phyloP scores from a whole-genome alignment of 2,797 vertebrate species.

The Parambassis ranga region DNA sequence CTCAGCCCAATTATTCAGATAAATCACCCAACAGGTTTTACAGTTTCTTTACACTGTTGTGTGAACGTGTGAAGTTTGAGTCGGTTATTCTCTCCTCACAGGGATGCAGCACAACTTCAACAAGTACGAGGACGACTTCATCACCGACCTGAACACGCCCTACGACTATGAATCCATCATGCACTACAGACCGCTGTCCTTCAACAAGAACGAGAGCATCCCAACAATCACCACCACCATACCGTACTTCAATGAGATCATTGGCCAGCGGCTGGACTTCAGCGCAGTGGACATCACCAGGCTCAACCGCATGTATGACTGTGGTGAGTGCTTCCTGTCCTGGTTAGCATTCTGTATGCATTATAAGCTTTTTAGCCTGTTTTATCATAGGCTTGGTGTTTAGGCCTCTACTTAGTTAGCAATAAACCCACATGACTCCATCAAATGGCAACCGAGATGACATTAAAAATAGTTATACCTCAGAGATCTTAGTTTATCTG shows the following conservation, averaged over 20 bases:
- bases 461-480: no score
- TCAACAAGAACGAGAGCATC: slow-evolving; percentile 83
- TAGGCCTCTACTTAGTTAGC: no score
- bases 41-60: background rate
- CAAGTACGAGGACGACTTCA: slow-evolving; percentile 78
- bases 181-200: slow-evolving; percentile 88
- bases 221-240: slow-evolving; percentile 90
- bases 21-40: no score
- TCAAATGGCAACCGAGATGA: no score
- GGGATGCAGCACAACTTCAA: slow-evolving; percentile 84
- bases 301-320: slow-evolving; percentile 92
- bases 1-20: no score
- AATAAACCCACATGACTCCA: no score
- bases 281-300: slow-evolving; percentile 86
- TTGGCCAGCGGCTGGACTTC: slow-evolving; percentile 90
- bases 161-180: slow-evolving; percentile 94
- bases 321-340: slow-evolving; percentile 81
- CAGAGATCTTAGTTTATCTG: no score
- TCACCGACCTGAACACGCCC: slow-evolving; percentile 89
- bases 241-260: slow-evolving; percentile 83
- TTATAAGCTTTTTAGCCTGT: no score
- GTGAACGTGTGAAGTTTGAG: no score
- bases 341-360: background rate
- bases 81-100: slow-evolving; percentile 45
- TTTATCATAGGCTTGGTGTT: no score